These are phyloP conservation scores for Patiria pectinifera DNA, from an alignment of 53 echinoderm and acorn worm species.

Conservation along the genomic window DNA sequence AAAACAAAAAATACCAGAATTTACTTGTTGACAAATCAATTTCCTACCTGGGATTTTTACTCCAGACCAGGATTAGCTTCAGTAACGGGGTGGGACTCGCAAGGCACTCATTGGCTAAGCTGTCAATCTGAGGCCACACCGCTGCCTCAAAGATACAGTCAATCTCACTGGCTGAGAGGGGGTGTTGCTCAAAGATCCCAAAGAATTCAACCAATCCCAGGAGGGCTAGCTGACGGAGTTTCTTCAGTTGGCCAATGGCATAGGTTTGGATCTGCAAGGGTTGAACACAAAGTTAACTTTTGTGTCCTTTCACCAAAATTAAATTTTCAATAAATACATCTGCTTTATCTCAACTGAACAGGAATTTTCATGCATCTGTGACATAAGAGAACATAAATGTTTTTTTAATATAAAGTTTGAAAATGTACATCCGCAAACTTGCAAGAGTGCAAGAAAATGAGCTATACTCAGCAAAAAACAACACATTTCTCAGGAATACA, in stretches of 20 bases:
- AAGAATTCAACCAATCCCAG: slow-evolving; percentile 87
- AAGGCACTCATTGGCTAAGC: slow-evolving; percentile 81
- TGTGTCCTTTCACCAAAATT: background rate
- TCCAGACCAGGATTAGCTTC: slow-evolving; percentile 81
- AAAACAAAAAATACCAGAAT: no score
- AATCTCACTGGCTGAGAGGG: slow-evolving; percentile 76
- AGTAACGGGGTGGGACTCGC: slow-evolving; percentile 83
- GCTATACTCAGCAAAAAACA: no score
- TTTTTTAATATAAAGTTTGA: no score
- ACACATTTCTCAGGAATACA: no score
- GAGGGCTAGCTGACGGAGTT: slow-evolving; percentile 80
- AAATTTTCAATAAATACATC: background rate
- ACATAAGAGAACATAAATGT: no score
- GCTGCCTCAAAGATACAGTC: slow-evolving; percentile 83
- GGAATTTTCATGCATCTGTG: no score
- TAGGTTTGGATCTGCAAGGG: slow-evolving; percentile 78
- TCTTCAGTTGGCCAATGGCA: slow-evolving; percentile 84
- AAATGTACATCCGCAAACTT: no score
- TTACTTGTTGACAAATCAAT: background rate
- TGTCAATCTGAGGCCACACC: slow-evolving; percentile 84
- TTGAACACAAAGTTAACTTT: background rate
- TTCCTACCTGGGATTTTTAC: slow-evolving; percentile 78
- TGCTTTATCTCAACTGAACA: background rate
- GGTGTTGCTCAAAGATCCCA: slow-evolving; percentile 78
- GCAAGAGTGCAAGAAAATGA: no score